phyloP scores from a whole-genome alignment of 1,140 invertebrate species.

The Euwallacea fornicatus region DNA sequence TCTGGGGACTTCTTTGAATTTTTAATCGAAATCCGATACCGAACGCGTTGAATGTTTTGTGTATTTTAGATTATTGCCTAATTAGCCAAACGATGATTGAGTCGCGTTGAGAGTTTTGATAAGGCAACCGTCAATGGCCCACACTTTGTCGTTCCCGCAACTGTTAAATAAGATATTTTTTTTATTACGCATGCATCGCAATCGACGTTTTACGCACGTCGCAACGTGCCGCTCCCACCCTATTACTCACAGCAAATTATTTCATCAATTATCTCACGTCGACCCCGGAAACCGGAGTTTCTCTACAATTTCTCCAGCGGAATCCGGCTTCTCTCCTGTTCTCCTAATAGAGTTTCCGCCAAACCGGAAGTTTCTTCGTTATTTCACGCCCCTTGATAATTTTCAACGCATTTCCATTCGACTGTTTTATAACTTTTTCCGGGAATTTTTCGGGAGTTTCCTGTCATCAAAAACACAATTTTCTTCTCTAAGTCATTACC shows the following conservation, averaged over 20 bases:
- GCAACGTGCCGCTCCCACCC: too few relatives aligned
- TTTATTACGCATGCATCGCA: too few relatives aligned
- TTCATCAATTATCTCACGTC: too few relatives aligned
- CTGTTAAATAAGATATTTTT: too few relatives aligned
- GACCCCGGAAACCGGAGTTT: background rate
- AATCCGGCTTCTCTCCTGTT: conserved; percentile 2
- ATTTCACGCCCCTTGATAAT: conserved; percentile 21
- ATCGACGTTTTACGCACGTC: too few relatives aligned
- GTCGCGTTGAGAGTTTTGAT: background rate
- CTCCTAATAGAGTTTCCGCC: conserved; percentile 34
- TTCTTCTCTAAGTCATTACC: too few relatives aligned
- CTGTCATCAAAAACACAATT: too few relatives aligned
- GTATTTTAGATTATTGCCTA: too few relatives aligned
- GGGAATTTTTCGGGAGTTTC: background rate
- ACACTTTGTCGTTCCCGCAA: too few relatives aligned
- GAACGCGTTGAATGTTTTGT: conserved; percentile 3
- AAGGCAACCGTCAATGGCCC: too few relatives aligned
- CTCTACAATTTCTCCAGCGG: background rate
- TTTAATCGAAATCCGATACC: conserved; percentile 20
- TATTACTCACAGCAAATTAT: too few relatives aligned
- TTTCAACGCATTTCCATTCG: background rate
- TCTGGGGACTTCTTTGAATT: conserved; percentile 14
- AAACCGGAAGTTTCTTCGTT: conserved; percentile 36
- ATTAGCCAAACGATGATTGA: too few relatives aligned
- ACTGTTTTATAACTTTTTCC: conserved; percentile 3